Percentiles rank a stretch among this genome's conserved stretches.
phyloP scores from a whole-genome alignment of 1,140 invertebrate species.

The Scaptomyza montana region DNA sequence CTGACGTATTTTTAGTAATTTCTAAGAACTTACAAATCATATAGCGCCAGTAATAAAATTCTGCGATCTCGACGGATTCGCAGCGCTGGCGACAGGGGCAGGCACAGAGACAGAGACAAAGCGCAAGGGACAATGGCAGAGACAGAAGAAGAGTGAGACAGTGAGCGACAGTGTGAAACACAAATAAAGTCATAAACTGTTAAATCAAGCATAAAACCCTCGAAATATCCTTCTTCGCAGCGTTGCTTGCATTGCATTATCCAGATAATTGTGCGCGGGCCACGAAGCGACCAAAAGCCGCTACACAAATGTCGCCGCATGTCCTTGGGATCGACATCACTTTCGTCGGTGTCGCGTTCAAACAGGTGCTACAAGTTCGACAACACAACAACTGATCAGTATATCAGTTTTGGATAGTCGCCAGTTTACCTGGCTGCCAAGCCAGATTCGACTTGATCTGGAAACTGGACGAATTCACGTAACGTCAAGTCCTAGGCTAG shows the following conservation, averaged over 20 bases:
- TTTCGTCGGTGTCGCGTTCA: constrained; percentile 49
- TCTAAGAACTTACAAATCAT: constrained; percentile 66
- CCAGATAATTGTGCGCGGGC: constrained; percentile 55
- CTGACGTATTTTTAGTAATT: constrained; percentile 58
- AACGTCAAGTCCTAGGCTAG: constrained; percentile 60
- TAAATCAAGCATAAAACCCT: constrained; percentile 78
- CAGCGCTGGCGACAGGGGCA: constrained; percentile 5
- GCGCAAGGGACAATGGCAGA: constrained; percentile 2
- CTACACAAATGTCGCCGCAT: constrained; percentile 47
- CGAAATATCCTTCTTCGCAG: constrained; percentile 67
- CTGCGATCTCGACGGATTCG: constrained; percentile 48
- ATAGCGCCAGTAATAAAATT: constrained; percentile 81
- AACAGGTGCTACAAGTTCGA: constrained; percentile 76
- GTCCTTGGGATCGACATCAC: constrained; percentile 46
- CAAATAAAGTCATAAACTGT: constrained; percentile 76
- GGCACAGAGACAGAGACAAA: constrained; percentile 4
- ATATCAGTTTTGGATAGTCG: constrained; percentile 58
- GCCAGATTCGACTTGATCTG: constrained; percentile 8
- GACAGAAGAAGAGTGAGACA: not conserved
- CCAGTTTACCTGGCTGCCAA: constrained; percentile 53
- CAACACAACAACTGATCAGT: constrained; percentile 55
- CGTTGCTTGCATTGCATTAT: constrained; percentile 68
- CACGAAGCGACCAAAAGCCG: constrained; percentile 59
- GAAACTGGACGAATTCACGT: constrained; percentile 56
- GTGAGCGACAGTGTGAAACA: constrained; percentile 21